These are phyloP conservation scores for Xenopus borealis DNA, from an alignment of 2,113 vertebrate species.

Conservation along the genomic window DNA sequence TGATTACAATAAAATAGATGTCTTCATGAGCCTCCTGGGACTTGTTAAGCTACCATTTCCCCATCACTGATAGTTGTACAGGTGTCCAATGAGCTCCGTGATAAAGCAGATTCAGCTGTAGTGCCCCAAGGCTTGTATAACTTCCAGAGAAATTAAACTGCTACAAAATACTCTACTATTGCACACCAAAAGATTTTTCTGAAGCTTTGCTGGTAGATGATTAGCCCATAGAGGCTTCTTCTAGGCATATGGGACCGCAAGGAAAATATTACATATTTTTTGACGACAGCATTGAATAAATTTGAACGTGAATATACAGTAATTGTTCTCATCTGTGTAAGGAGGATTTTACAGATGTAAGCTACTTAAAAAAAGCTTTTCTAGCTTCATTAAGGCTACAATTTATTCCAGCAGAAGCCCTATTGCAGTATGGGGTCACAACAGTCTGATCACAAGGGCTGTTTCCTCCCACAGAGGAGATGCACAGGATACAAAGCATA, in stretches of 20 bases:
- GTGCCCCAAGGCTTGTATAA: conserved; percentile 10
- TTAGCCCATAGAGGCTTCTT: conserved; percentile 33
- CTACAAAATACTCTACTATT: conserved; percentile 7
- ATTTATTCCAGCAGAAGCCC: too few species aligned
- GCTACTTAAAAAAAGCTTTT: neutral
- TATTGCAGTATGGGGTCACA: too few species aligned
- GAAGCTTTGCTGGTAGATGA: conserved; percentile 26
- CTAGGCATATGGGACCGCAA: conserved; percentile 22
- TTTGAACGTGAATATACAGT: neutral
- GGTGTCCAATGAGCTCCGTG: conserved; percentile 26
- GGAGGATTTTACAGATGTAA: neutral
- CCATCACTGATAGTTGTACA: conserved; percentile 22
- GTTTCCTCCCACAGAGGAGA: too few species aligned
- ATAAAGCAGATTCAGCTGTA: conserved; percentile 33
- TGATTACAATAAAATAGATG: conserved; percentile 16
- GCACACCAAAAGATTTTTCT: conserved; percentile 25
- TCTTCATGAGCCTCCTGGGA: conserved; percentile 9
- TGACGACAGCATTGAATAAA: conserved; percentile 6
- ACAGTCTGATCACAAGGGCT: too few species aligned
- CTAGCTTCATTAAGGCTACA: too few species aligned
- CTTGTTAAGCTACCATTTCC: conserved; percentile 11
- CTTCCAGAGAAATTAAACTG: conserved; percentile 32
- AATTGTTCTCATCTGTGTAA: neutral
- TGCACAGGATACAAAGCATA: too few species aligned
- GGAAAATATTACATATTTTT: conserved; percentile 8